Evolutionary conservation across 2,797 vertebrate species (phyloP), one percentile per base, ranked within the genome.

Genomic region (Discoglossus pictus): DNA sequence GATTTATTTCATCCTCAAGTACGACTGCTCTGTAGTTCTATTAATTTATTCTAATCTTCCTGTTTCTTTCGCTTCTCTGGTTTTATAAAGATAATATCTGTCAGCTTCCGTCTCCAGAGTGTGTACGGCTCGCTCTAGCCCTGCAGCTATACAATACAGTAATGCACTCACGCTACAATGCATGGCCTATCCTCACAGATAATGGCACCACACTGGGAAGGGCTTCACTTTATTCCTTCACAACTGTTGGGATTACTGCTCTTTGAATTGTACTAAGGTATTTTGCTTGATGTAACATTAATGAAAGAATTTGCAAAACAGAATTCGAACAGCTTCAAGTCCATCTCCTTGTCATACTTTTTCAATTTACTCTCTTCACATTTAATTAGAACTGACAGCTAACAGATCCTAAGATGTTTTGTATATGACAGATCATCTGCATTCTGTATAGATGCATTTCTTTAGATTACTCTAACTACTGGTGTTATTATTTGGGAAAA

Each of bases 31-130:
- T 39, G 27, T 48, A 55, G 46, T 54, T 62, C 51, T 69, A 48
- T 62, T 70, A 62, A 70, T 63, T 70, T 43, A 48, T 46, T 69
- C 63, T 55, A 70, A 62, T 62, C 59, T 70, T 27, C 39, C 27
- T 55, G 21, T 54, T 54, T n/a, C 48, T 61, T 55, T 62, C 20
- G 34, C 67, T 40, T 58, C 59, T 56, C 13, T 63, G 67, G 43
- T 56, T 43, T 62, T 50, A 50, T 20, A 54, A 48, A 55, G 67
- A 70, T 70, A 56, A 35, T 70, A 63, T 69, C 58, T 62, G 66
- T 70, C 67, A 70, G 67, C 7, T 63, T 70, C 17, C 18, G 34
- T 55, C 31, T 60, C 24, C 15, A 9, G 25, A 40, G 59, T 48
- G 27, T 62, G 34, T 23, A 16, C 2, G 39, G 48, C 39, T 52